Percentiles rank a stretch among this genome's conserved stretches.
phyloP scores from a whole-genome alignment of 2,113 vertebrate species.

The Microtus oregoni region DNA sequence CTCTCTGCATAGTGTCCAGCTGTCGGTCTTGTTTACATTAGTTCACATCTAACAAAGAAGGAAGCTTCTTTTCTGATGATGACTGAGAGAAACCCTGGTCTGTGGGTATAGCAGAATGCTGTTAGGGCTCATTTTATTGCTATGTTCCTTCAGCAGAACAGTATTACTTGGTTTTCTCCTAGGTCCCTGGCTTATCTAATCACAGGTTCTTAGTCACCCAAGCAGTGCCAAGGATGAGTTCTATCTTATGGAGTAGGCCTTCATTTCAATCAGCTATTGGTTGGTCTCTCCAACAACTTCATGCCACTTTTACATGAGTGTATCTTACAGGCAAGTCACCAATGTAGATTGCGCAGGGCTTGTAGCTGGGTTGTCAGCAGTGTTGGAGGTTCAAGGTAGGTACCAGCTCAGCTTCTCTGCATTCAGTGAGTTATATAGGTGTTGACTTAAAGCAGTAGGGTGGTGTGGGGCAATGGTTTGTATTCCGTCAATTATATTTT shows the following conservation, averaged over 20 bases:
- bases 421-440: background rate
- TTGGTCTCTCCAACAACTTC: background rate
- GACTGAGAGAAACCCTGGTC: background rate
- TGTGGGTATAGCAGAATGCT: background rate
- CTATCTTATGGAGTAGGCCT: background rate
- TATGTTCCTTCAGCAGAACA: background rate
- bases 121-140: background rate
- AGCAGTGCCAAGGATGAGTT: too few relatives aligned
- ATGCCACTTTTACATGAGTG: background rate
- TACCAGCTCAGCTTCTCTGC: background rate
- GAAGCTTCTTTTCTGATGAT: background rate
- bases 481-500: too few relatives aligned
- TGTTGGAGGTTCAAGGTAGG: background rate
- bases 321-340: background rate
- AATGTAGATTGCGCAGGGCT: background rate
- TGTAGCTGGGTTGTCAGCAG: too few relatives aligned
- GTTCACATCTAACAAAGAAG: background rate
- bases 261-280: background rate
- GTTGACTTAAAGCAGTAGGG: background rate
- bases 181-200: background rate
- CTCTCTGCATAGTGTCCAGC: background rate
- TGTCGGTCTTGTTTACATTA: background rate
- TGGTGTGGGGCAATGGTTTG: too few relatives aligned
- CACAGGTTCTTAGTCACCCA: background rate
- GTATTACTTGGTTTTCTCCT: background rate